Base-by-base conservation (phyloP, 92 coral and sea anemone species). In the Palythoa grandis region DNA sequence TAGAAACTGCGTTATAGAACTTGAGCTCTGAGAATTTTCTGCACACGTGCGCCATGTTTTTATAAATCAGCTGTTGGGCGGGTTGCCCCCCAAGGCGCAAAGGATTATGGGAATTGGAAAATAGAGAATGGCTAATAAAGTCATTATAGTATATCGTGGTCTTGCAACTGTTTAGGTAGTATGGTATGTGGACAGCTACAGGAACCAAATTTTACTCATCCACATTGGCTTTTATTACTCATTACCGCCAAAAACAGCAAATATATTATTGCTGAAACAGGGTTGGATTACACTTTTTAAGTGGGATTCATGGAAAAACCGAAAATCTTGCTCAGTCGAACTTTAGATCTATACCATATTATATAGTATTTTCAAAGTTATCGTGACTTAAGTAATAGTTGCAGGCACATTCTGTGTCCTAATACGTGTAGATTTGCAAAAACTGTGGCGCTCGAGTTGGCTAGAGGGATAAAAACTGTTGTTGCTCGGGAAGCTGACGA, bases 371-470 rank as follows among this genome's bases (percentile, higher is more conserved):
- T 19, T 60, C 7, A 60, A 60, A 60, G 22, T 15, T 60, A 5
- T 15, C 67, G 7, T 15, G n/a, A 60, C 67, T 56, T 84, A 8
- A 76, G 88, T 13, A 72, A 77, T 7, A 52, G 87, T 90, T 88
- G 82, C 92, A 83, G 89, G 89, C 72, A 74, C 92, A 88, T 88
- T 88, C 88, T 29, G 0, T 29, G 35, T 29, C 35, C 35, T 29
- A 29, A 29, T 29, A 29, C 35, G 35, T 29, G 35, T 29, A 1
- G 35, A 29, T 29, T 29, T 29, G 35, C 35, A 29, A 29, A 29
- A 29, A 29, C 35, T 29, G 35, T 29, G 35, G 35, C 35, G 35
- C 35, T 29, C 1, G 35, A 29, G 35, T 29, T 29, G 35, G 35
- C 35, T 52, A 60, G 87, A 72, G 73, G 43, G 35, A 56, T 68